Conservation (phyloP, 2,888 invertebrate genomes). For the Noctua pronuba region DNA sequence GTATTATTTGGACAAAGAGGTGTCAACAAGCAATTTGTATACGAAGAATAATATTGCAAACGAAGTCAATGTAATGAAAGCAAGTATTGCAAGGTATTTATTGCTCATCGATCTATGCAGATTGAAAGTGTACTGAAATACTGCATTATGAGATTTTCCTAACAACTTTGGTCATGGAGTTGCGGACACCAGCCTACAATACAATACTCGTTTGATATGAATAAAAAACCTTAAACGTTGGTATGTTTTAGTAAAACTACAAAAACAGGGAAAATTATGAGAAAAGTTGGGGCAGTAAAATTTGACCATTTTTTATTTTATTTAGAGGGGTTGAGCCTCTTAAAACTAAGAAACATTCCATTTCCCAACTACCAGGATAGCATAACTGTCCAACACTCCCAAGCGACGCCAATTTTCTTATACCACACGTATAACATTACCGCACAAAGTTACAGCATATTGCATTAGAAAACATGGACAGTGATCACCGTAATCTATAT, state of each 20-base stretch:
- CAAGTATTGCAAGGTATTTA: slow-evolving; percentile 36
- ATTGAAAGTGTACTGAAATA: background rate
- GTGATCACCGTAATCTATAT: slow-evolving; percentile 61
- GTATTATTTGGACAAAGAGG: slow-evolving; percentile 43
- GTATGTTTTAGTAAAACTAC: background rate
- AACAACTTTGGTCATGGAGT: background rate
- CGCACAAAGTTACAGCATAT: slow-evolving; percentile 53
- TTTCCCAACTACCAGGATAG: slow-evolving; percentile 34
- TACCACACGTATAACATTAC: slow-evolving; percentile 42
- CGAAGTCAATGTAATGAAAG: slow-evolving; percentile 16
- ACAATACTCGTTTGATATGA: background rate
- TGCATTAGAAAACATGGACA: slow-evolving; percentile 60
- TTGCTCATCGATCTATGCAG: slow-evolving; percentile 6
- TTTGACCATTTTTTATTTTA: no score
- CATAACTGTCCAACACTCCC: slow-evolving; percentile 19
- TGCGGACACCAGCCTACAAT: background rate
- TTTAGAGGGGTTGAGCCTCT: background rate
- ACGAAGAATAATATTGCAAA: slow-evolving; percentile 39
- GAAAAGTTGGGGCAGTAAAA: background rate
- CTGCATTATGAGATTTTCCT: slow-evolving; percentile 3
- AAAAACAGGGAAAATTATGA: background rate
- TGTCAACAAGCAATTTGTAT: slow-evolving; percentile 37
- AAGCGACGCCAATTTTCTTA: slow-evolving; percentile 27
- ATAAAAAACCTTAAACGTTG: background rate
- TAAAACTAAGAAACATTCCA: background rate